Evolutionary conservation across 2,888 invertebrate species (phyloP).

Genomic region (Noctua fimbriata): DNA sequence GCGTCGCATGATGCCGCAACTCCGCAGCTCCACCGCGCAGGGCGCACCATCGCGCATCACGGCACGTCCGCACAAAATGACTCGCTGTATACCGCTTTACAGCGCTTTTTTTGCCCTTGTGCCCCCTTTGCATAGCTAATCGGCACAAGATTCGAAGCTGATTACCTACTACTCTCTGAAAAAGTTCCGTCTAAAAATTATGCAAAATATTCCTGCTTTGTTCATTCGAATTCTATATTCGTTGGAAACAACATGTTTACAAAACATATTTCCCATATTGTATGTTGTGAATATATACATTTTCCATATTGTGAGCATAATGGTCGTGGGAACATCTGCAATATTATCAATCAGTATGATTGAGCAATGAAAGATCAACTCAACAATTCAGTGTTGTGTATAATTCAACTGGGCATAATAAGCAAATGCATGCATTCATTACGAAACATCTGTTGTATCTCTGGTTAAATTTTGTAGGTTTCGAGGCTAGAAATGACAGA

Average conservation of each 20-base stretch:
- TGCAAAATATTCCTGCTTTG: conserved; percentile 28
- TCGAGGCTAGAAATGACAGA: background rate
- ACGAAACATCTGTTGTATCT: background rate
- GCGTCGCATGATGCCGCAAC: conserved; percentile 34
- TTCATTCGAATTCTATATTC: conserved; percentile 15
- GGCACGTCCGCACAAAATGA: conserved; percentile 35
- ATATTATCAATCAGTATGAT: conserved; percentile 19
- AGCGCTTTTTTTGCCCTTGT: conserved; percentile 30
- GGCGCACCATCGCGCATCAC: conserved; percentile 16
- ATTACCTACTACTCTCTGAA: conserved; percentile 35
- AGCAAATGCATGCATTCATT: conserved; percentile 7
- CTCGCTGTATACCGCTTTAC: conserved; percentile 29
- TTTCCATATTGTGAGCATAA: background rate
- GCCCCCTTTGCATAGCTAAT: conserved; percentile 40
- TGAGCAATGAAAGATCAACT: conserved; percentile 7
- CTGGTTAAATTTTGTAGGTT: background rate
- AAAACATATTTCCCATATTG: conserved; percentile 7
- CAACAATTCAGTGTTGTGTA: background rate
- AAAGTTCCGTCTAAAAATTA: conserved; percentile 34
- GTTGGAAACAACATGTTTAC: conserved; percentile 20
- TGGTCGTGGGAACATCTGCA: background rate
- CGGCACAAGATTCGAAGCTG: conserved; percentile 39
- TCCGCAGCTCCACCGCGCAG: conserved; percentile 15
- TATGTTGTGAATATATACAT: background rate
- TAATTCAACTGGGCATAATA: background rate